phyloP scores from a whole-genome alignment of 2,888 invertebrate genomes.

The Tinea semifulvella region DNA sequence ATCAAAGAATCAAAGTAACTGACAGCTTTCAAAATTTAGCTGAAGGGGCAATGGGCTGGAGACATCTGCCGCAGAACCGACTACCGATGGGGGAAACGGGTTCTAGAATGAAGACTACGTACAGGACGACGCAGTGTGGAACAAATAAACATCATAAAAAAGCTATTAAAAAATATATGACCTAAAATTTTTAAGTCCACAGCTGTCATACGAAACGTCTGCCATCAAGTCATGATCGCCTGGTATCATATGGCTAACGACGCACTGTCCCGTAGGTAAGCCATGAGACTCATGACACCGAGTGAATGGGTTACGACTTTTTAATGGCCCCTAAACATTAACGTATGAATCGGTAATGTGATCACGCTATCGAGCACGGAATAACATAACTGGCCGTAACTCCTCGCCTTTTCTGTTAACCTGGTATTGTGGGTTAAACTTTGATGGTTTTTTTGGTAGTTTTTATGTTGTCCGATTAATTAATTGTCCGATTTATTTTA shows the following conservation, averaged over 20 bases:
- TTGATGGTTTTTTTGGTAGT: no score
- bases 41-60: no score
- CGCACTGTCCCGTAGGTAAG: constrained; percentile 58
- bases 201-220: constrained; percentile 9
- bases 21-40: no score
- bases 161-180: neutral
- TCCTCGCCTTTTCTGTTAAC: neutral
- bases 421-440: no score
- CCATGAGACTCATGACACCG: constrained; percentile 35
- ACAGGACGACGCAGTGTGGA: no score
- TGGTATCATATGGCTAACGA: constrained; percentile 61
- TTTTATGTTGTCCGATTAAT: no score
- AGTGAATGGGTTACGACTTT: constrained; percentile 48
- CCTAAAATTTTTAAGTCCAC: neutral
- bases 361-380: neutral
- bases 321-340: constrained; percentile 58
- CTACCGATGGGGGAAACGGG: no score
- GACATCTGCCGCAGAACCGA: no score
- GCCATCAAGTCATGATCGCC: constrained; percentile 38
- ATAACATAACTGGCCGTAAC: constrained; percentile 40
- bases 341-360: constrained; percentile 54
- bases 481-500: no score
- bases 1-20: no score
- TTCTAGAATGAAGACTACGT: no score
- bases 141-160: neutral